Base-by-base conservation (phyloP, 2,113 vertebrate species). In the Thryonomys swinderianus region DNA sequence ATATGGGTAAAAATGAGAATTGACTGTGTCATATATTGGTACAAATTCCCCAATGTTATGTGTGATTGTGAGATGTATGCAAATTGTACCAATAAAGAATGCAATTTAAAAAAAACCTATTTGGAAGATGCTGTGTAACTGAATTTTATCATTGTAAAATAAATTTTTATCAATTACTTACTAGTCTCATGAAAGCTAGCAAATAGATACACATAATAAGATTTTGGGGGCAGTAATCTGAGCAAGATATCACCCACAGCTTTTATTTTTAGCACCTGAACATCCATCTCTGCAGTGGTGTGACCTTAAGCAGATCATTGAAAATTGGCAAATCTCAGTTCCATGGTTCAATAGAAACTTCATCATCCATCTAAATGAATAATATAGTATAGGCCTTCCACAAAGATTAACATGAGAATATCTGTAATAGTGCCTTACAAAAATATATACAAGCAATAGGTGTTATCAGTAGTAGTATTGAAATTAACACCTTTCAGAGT, bases 81-180 rank as follows among this genome's bases (percentile, higher is more conserved):
- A n/a, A n/a, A n/a, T n/a, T n/a, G n/a, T n/a, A n/a, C n/a, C n/a
- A n/a, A n/a, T n/a, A n/a, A n/a, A n/a, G n/a, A n/a, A n/a, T n/a
- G n/a, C n/a, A n/a, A n/a, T n/a, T n/a, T n/a, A 69, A 85, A n/a
- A 53, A 27, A 85, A 78, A 51, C 64, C 32, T 0, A 23, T 5
- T 45, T 79, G 23, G 30, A 0, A 13, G 23, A 81, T 53, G 88
- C 53, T 51, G 42, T 32, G 76, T 87, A 93, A 85, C 51, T n/a
- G 23, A 76, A 48, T 32, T 84, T 86, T 55, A 69, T 40, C 32
- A 53, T 25, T 53, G 25, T 89, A n/a, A 74, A 73, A 90, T 81
- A 85, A 2, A 61, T 92, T 95, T 91, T 91, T 6, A 73, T 55
- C 27, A 78, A 82, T 45, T 88, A 85, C 67, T 82, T 90, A 89